These are phyloP conservation scores for Hofmannophila pseudospretella DNA, from an alignment of 2,888 invertebrate species.

Conservation along the genomic window DNA sequence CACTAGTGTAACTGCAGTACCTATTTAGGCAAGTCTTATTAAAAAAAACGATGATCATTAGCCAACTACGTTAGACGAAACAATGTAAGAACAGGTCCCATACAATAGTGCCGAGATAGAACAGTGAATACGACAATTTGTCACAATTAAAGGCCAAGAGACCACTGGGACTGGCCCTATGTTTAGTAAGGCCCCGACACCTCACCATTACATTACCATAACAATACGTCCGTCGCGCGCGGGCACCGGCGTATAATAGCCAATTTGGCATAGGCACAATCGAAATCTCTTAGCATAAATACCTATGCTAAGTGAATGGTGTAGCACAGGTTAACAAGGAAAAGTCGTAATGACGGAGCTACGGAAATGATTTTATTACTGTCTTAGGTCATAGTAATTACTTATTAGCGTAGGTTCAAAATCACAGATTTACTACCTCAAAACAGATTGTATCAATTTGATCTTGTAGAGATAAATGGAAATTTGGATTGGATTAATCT, in stretches of 20 bases:
- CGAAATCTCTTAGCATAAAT: constrained; percentile 5
- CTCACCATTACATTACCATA: constrained; percentile 30
- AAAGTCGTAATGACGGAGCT: no score
- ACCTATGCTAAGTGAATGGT: neutral
- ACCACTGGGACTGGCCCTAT: constrained; percentile 11
- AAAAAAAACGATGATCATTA: constrained; percentile 20
- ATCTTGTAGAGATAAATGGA: no score
- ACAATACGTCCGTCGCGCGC: constrained; percentile 24
- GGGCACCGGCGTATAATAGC: constrained; percentile 18
- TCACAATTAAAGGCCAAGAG: constrained; percentile 28
- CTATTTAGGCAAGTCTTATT: no score
- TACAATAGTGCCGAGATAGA: constrained; percentile 31
- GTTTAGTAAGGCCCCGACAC: constrained; percentile 1
- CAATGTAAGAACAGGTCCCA: constrained; percentile 23
- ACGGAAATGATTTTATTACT: no score
- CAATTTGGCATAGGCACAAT: constrained; percentile 33
- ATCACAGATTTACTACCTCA: no score
- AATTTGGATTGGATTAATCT: no score
- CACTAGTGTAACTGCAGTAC: no score
- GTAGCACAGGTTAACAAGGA: neutral
- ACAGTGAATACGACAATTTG: constrained; percentile 30
- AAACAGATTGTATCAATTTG: no score
- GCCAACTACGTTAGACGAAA: constrained; percentile 26
- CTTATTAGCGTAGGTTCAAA: no score
- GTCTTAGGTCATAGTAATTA: no score